Conservation (phyloP, 2,888 invertebrate genomes). For the Tachina fera region DNA sequence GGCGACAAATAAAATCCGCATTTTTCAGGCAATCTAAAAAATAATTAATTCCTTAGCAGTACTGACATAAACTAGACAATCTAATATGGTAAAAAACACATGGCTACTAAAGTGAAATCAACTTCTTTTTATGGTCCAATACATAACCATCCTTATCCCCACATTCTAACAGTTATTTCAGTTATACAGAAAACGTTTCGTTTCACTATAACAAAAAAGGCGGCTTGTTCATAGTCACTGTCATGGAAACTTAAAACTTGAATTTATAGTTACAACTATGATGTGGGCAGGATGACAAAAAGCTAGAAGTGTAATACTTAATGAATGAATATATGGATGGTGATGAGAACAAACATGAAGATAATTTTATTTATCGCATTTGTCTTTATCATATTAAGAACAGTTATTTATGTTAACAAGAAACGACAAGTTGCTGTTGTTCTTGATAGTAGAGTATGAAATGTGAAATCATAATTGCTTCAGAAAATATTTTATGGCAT, state of each 20-base stretch:
- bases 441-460: too few relatives aligned
- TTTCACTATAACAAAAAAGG: neutral
- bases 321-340: neutral
- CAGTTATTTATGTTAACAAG: neutral
- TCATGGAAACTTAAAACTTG: constrained; percentile 5
- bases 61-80: neutral
- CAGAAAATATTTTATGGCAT: too few relatives aligned
- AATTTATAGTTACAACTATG: neutral
- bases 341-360: neutral
- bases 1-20: too few relatives aligned
- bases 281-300: neutral
- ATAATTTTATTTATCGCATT: neutral
- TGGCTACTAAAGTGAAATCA: constrained; percentile 24
- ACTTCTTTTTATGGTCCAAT: constrained; percentile 31
- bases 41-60: constrained; percentile 1
- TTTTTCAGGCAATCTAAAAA: too few relatives aligned
- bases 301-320: neutral
- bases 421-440: neutral
- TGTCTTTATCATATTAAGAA: neutral
- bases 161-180: constrained; percentile 33
- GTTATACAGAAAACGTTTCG: constrained; percentile 19
- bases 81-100: neutral
- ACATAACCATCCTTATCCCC: neutral
- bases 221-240: constrained; percentile 2
- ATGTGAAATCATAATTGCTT: too few relatives aligned